Conservation (phyloP, 2,888 invertebrate species). For the Rhingia campestris region DNA sequence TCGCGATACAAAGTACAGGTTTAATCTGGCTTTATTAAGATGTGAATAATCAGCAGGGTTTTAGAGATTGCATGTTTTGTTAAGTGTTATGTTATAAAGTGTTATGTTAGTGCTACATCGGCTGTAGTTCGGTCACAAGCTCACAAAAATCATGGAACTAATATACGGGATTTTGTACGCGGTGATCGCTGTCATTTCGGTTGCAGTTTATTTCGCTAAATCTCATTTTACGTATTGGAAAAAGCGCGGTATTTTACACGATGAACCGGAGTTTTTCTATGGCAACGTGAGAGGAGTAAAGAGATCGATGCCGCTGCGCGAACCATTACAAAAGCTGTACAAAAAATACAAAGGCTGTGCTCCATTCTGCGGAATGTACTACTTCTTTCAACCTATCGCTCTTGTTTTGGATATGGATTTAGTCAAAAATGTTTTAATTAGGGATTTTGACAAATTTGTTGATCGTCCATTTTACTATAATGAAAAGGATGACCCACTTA, state of each 20-base stretch:
- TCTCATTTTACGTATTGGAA: slow-evolving; percentile 74
- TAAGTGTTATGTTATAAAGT: too few relatives aligned
- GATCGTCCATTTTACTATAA: slow-evolving; percentile 79
- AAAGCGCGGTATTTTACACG: slow-evolving; percentile 76
- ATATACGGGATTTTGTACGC: slow-evolving; percentile 4
- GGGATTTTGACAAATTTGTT: slow-evolving; percentile 78
- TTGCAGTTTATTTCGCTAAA: not conserved
- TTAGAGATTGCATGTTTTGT: too few relatives aligned
- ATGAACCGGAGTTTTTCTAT: slow-evolving; percentile 73
- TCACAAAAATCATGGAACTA: not conserved
- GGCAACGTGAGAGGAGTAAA: slow-evolving; percentile 58
- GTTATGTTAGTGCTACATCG: too few relatives aligned
- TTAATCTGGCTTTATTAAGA: too few relatives aligned
- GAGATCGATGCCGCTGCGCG: not conserved
- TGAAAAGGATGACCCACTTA: too few relatives aligned
- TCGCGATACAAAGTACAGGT: too few relatives aligned
- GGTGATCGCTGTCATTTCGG: not conserved
- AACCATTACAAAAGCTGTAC: slow-evolving; percentile 74
- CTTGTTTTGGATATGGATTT: slow-evolving; percentile 79
- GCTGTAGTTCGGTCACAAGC: too few relatives aligned
- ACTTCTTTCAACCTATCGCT: slow-evolving; percentile 77
- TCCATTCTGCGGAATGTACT: slow-evolving; percentile 80
- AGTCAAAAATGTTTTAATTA: slow-evolving; percentile 77
- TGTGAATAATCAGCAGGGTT: too few relatives aligned
- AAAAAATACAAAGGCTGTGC: slow-evolving; percentile 75